phyloP scores from a whole-genome alignment of 2,797 vertebrate genomes.

The Serranus cabrilla region DNA sequence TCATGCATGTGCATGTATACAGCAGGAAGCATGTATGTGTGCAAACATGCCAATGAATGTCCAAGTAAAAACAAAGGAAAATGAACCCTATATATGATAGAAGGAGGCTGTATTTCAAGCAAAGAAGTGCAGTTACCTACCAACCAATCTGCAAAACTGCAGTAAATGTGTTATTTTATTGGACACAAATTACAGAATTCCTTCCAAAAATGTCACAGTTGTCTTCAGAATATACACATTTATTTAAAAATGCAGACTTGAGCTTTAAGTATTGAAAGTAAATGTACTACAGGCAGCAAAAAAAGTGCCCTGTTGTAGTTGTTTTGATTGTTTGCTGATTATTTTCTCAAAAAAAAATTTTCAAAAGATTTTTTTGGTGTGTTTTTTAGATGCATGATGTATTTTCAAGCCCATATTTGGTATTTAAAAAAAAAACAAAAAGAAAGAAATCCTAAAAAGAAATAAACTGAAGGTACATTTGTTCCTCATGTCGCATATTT shows the following conservation, averaged over 20 bases:
- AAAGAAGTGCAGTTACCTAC: background rate
- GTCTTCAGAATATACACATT: slow-evolving; percentile 4
- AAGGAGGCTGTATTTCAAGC: background rate
- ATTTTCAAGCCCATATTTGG: too few species aligned
- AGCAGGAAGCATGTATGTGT: background rate
- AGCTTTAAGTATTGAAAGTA: too few species aligned
- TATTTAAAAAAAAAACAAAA: too few species aligned
- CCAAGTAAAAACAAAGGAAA: slow-evolving; percentile 8
- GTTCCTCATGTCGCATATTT: slow-evolving; percentile 21
- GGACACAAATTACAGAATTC: slow-evolving; percentile 1
- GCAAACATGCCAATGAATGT: background rate
- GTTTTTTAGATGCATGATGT: too few species aligned
- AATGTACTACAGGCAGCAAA: too few species aligned
- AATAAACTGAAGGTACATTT: slow-evolving; percentile 2
- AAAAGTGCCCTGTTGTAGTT: too few species aligned
- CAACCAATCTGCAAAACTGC: slow-evolving; percentile 4
- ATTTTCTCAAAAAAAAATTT: too few species aligned
- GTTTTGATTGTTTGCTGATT: too few species aligned
- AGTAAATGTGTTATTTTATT: background rate
- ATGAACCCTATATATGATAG: background rate
- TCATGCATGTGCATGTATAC: background rate
- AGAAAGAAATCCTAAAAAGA: too few species aligned
- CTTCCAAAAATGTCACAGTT: background rate
- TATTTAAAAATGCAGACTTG: too few species aligned
- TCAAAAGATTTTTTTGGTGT: too few species aligned